These are phyloP conservation scores for Darevskia mixta DNA, from an alignment of 2,797 vertebrate genomes.

Conservation along the genomic window DNA sequence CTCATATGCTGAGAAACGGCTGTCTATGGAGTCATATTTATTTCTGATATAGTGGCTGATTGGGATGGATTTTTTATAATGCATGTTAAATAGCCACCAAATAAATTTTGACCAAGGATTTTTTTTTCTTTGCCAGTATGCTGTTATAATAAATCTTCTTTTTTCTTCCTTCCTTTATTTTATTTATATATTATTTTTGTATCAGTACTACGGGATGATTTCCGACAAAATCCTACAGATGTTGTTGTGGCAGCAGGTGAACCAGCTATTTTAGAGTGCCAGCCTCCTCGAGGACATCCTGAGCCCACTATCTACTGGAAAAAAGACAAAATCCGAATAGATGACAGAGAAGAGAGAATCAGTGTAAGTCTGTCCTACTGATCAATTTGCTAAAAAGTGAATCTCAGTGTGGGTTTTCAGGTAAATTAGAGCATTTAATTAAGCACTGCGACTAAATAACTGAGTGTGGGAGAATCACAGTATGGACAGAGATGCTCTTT, in stretches of 20 bases:
- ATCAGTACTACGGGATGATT: conserved; percentile 96
- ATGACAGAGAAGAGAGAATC: conserved; percentile 95
- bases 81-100: not conserved
- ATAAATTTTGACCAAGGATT: not conserved
- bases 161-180: conserved; percentile 23
- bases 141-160: conserved; percentile 18
- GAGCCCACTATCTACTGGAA: conserved; percentile 99
- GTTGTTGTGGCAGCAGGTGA: conserved; percentile 97
- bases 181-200: conserved; percentile 28
- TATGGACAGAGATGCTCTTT: not conserved
- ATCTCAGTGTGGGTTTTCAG: not conserved
- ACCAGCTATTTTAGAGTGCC: conserved; percentile 95
- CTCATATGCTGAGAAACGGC: not conserved
- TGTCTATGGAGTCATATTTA: not conserved
- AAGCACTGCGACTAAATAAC: not conserved
- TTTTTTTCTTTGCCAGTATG: not conserved
- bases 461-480: not conserved
- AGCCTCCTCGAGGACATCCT: conserved; percentile 95
- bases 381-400: not conserved
- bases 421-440: not conserved
- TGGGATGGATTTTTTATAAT: not conserved
- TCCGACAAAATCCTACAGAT: conserved; percentile 96
- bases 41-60: not conserved
- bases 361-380: conserved; percentile 83
- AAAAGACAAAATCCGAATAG: conserved; percentile 96